Evolutionary conservation across 2,113 vertebrate genomes (phyloP).

Genomic region (Scomber colias): DNA sequence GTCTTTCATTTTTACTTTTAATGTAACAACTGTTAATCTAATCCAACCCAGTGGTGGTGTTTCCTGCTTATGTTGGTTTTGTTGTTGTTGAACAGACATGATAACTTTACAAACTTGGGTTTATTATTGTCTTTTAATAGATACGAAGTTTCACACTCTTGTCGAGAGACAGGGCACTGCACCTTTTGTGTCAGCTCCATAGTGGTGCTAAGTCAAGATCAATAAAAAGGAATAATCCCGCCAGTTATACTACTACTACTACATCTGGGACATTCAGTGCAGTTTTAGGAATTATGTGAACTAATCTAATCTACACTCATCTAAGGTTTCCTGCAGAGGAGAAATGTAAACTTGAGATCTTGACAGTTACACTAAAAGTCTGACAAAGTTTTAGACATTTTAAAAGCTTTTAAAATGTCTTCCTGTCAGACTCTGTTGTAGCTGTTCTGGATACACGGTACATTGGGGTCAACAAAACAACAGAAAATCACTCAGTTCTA

Average conservation of each 20-base stretch:
- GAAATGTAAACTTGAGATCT: background rate
- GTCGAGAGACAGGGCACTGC: background rate
- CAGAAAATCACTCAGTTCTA: too few relatives aligned
- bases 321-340: too few relatives aligned
- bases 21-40: too few relatives aligned
- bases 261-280: background rate
- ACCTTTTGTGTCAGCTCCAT: background rate
- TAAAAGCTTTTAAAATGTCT: too few relatives aligned
- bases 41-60: too few relatives aligned
- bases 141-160: background rate
- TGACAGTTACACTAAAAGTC: background rate
- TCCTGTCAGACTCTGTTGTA: too few relatives aligned
- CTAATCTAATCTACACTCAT: background rate
- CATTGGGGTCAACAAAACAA: background rate
- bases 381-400: background rate
- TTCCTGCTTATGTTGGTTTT: too few relatives aligned
- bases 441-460: too few relatives aligned
- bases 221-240: background rate
- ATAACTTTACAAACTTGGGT: background rate
- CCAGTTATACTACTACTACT: background rate
- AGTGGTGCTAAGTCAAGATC: too few relatives aligned
- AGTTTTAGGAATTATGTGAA: background rate
- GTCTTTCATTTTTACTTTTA: too few relatives aligned
- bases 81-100: background rate
- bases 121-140: background rate